Percentiles rank a stretch among this genome's conserved stretches.
Conservation (phyloP, 2,888 invertebrate genomes). For the Philereme transversata region DNA sequence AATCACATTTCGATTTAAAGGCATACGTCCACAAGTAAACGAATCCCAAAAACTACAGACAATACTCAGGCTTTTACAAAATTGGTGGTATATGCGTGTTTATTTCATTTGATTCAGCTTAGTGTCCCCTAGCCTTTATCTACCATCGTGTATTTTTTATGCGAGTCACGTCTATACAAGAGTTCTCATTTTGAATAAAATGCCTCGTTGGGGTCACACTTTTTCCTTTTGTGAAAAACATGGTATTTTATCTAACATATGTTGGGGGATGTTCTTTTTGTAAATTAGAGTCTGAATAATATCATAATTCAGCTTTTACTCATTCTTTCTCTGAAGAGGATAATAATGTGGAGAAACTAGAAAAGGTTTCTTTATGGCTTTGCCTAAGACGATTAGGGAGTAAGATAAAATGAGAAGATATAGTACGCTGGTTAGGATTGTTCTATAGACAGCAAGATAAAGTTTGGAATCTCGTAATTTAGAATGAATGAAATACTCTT, state of each 20-base stretch:
- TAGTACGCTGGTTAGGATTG: too few species aligned
- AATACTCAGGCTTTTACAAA: too few species aligned
- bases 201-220: conserved; percentile 53
- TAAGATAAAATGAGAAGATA: neutral
- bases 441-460: too few species aligned
- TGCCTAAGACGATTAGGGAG: neutral
- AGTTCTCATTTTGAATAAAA: conserved; percentile 62
- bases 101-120: neutral
- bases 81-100: neutral
- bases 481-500: too few species aligned
- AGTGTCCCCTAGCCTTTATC: conserved; percentile 12
- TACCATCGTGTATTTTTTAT: conserved; percentile 45
- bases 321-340: conserved; percentile 19
- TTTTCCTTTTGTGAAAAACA: conserved; percentile 52
- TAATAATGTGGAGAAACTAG: conserved; percentile 7
- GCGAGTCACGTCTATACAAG: conserved; percentile 54
- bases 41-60: neutral
- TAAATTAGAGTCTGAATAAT: conserved; percentile 49
- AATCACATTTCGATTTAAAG: conserved; percentile 14
- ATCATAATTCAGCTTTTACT: conserved; percentile 43
- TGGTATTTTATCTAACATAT: conserved; percentile 42
- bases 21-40: neutral
- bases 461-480: too few species aligned
- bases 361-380: conserved; percentile 5
- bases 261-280: conserved; percentile 45